Conservation (phyloP, 2,797 vertebrate species). For the Aratinga solstitialis region DNA sequence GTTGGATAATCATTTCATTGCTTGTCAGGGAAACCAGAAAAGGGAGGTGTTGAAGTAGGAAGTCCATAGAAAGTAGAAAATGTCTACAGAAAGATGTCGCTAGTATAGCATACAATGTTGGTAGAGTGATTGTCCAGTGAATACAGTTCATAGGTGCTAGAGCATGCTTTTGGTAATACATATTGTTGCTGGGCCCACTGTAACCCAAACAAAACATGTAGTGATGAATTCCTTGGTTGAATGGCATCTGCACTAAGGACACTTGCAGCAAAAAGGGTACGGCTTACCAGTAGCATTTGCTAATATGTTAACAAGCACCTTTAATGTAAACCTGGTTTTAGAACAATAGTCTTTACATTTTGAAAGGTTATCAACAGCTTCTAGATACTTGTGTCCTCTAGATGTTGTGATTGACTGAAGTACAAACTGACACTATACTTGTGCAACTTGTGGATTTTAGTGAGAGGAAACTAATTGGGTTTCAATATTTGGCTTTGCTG, state of each 20-base stretch:
- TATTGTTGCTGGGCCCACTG: neutral
- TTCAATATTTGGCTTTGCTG: neutral
- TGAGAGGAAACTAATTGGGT: neutral
- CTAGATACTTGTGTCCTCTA: neutral
- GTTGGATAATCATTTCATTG: neutral
- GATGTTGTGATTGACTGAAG: neutral
- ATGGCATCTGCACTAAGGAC: neutral
- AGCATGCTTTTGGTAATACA: neutral
- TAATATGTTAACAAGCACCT: neutral
- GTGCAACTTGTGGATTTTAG: neutral
- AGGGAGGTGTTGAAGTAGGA: neutral
- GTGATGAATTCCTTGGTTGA: neutral
- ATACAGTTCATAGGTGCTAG: neutral
- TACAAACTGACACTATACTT: neutral
- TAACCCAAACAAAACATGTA: neutral
- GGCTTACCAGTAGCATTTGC: neutral
- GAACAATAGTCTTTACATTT: neutral
- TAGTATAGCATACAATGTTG: neutral
- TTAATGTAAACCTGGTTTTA: neutral
- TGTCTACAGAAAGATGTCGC: neutral
- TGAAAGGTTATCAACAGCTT: neutral
- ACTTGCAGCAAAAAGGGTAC: neutral
- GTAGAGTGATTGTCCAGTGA: neutral
- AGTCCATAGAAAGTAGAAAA: neutral
- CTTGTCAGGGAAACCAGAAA: neutral